phyloP scores from a whole-genome alignment of 2,888 invertebrate species.

The Dilophus febrilis region DNA sequence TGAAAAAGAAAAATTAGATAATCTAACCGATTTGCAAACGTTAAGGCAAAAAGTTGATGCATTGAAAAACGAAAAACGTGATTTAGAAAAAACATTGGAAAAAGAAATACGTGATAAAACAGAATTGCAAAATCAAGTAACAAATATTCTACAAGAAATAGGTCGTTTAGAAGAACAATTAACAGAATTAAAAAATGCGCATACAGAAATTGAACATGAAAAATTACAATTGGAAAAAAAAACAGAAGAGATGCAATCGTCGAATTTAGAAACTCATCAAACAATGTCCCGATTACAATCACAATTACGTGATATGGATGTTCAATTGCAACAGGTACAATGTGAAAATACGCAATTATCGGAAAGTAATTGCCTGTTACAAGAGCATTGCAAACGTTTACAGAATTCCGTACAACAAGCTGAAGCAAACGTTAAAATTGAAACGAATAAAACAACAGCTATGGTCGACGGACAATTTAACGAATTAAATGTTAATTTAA shows the following conservation, averaged over 20 bases:
- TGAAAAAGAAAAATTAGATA: conserved; percentile 16
- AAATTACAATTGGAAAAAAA: conserved; percentile 33
- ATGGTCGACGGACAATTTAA: conserved; percentile 7
- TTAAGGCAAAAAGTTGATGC: conserved; percentile 6
- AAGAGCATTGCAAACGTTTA: conserved; percentile 23
- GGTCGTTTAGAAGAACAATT: conserved; percentile 24
- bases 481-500: conserved; percentile 12
- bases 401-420: conserved; percentile 12
- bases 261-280: conserved; percentile 13
- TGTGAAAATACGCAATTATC: conserved; percentile 25
- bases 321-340: conserved; percentile 20
- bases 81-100: conserved; percentile 18
- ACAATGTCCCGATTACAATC: conserved; percentile 13
- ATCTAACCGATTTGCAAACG: conserved; percentile 6
- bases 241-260: conserved; percentile 13
- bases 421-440: conserved; percentile 10
- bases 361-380: conserved; percentile 24
- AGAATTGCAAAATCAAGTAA: conserved; percentile 22
- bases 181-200: conserved; percentile 31
- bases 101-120: conserved; percentile 19
- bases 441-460: conserved; percentile 6
- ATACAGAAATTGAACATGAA: conserved; percentile 34
- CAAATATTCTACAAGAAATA: conserved; percentile 25
- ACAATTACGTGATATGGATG: conserved; percentile 11
- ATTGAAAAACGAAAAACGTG: conserved; percentile 12